Conservation (phyloP, 1,140 invertebrate genomes). For the Sinella curviseta region DNA sequence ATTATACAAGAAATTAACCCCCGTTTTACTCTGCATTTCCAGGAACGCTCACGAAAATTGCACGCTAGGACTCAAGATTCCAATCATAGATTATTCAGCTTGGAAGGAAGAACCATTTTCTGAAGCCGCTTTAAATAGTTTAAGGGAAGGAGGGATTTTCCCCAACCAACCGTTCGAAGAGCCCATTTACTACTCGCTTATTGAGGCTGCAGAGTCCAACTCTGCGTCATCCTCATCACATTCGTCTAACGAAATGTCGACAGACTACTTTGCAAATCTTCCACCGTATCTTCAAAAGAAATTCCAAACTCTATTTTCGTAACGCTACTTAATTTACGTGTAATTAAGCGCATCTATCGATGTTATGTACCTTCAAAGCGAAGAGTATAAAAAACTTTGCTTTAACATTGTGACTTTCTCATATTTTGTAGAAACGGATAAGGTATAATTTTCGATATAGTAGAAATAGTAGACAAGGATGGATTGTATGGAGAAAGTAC, state of each 20-base stretch:
- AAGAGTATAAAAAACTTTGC: no score
- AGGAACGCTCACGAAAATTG: constrained; percentile 8
- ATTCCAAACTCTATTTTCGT: constrained; percentile 18
- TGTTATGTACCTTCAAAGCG: no score
- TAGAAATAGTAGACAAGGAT: no score
- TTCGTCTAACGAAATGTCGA: neutral
- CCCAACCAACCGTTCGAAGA: neutral
- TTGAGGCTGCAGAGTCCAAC: constrained; percentile 4
- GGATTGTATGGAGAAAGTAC: no score
- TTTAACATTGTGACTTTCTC: no score
- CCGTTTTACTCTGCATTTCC: neutral
- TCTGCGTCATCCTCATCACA: neutral
- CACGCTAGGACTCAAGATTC: neutral
- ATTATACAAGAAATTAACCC: neutral
- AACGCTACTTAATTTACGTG: no score
- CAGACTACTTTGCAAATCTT: constrained; percentile 6
- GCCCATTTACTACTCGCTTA: neutral
- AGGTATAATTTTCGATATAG: no score
- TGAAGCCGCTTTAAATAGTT: neutral
- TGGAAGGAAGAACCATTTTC: constrained; percentile 27
- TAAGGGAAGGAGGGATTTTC: constrained; percentile 3
- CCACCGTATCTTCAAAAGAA: constrained; percentile 9
- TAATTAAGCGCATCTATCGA: no score
- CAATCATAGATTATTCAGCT: neutral
- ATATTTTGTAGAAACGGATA: no score